Conservation (phyloP, 2,113 vertebrate species). For the Entosphenus tridentatus region DNA sequence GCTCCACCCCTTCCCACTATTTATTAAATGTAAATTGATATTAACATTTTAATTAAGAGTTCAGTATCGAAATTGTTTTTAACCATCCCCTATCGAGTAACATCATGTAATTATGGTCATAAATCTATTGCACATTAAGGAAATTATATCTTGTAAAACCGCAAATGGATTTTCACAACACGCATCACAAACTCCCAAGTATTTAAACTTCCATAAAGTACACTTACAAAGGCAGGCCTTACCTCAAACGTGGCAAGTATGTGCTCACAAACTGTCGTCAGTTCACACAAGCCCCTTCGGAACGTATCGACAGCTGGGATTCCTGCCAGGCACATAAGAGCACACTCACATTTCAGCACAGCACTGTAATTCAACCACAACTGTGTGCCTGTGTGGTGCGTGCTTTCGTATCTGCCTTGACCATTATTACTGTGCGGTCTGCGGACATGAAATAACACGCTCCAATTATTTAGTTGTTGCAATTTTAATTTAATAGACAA, state of each 20-base stretch:
- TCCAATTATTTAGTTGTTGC: too few species aligned
- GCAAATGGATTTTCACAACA: not conserved
- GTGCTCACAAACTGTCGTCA: conserved; percentile 1
- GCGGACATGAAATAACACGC: too few species aligned
- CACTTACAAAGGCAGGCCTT: conserved; percentile 3
- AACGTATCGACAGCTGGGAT: not conserved
- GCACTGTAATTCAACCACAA: too few species aligned
- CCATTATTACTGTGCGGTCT: too few species aligned
- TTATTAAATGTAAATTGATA: not conserved
- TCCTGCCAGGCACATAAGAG: not conserved
- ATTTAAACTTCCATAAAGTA: not conserved
- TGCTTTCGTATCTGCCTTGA: too few species aligned
- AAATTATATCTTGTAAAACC: not conserved
- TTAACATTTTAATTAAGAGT: not conserved
- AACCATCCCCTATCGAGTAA: not conserved
- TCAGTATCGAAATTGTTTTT: not conserved
- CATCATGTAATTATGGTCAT: too few species aligned
- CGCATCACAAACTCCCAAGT: not conserved
- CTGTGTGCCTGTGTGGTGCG: too few species aligned
- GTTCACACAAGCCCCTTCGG: conserved; percentile 1
- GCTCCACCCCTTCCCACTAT: too few species aligned
- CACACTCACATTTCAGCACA: too few species aligned
- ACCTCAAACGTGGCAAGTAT: not conserved
- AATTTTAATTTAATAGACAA: too few species aligned
- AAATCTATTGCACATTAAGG: not conserved